Conservation (phyloP, 2,888 invertebrate genomes). For the Drosophila meridiana region DNA sequence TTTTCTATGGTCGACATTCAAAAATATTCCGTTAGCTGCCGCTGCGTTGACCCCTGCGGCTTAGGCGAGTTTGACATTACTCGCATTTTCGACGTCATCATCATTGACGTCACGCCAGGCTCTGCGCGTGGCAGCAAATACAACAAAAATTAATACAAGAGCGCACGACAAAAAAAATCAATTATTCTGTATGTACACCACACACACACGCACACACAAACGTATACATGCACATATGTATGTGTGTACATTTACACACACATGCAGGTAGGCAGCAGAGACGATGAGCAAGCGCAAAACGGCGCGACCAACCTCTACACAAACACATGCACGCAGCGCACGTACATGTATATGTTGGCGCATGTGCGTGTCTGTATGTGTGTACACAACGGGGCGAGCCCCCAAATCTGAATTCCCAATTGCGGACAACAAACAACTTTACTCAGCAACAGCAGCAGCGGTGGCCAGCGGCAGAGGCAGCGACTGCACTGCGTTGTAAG, state of each 20-base stretch:
- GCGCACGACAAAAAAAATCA: slow-evolving; percentile 62
- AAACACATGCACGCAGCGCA: slow-evolving; percentile 8
- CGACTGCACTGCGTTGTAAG: slow-evolving; percentile 39
- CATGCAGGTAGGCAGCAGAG: not conserved
- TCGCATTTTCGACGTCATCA: slow-evolving; percentile 62
- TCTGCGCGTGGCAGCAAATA: slow-evolving; percentile 38
- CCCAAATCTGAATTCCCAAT: slow-evolving; percentile 75
- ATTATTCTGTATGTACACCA: slow-evolving; percentile 65
- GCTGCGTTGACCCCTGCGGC: slow-evolving; percentile 60
- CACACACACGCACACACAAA: slow-evolving; percentile 9
- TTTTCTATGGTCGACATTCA: slow-evolving; percentile 15
- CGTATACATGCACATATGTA: not conserved
- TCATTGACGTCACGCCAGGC: slow-evolving; percentile 68
- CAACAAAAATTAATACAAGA: slow-evolving; percentile 20
- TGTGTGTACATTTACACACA: not conserved
- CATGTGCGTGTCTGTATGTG: slow-evolving; percentile 1
- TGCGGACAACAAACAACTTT: slow-evolving; percentile 34
- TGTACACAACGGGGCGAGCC: slow-evolving; percentile 68
- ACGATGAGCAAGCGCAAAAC: slow-evolving; percentile 70
- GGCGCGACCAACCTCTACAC: slow-evolving; percentile 40
- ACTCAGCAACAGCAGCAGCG: not conserved
- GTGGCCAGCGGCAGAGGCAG: slow-evolving; percentile 9
- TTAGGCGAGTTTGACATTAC: slow-evolving; percentile 37
- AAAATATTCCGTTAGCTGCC: slow-evolving; percentile 23
- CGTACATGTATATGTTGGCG: not conserved